Conservation (phyloP, 2,888 invertebrate genomes). For the Charanyca ferruginea region DNA sequence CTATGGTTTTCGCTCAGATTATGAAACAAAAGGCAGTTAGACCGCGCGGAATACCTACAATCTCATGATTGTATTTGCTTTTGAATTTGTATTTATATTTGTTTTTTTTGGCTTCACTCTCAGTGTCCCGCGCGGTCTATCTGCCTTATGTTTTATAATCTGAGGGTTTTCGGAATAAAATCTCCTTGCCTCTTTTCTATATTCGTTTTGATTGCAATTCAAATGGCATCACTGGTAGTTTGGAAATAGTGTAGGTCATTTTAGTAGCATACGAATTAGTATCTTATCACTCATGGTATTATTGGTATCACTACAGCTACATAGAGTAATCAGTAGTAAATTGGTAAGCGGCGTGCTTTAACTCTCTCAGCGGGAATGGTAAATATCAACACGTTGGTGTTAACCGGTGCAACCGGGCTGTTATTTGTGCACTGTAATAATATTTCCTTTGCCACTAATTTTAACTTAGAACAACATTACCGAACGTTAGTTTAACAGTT, state of each 20-base stretch:
- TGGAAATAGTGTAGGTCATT: too few relatives aligned
- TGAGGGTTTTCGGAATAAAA: constrained; percentile 4
- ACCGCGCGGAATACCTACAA: too few relatives aligned
- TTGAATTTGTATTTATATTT: too few relatives aligned
- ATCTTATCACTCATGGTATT: neutral
- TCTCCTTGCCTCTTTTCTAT: neutral
- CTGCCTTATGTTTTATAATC: too few relatives aligned
- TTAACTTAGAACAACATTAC: constrained; percentile 61
- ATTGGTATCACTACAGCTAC: constrained; percentile 17
- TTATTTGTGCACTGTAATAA: constrained; percentile 64
- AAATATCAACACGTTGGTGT: constrained; percentile 64
- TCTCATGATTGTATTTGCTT: too few relatives aligned
- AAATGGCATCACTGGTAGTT: neutral
- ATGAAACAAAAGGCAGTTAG: too few relatives aligned
- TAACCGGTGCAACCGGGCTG: constrained; percentile 46
- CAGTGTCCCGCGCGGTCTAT: too few relatives aligned
- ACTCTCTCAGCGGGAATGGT: constrained; percentile 62
- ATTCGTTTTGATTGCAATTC: neutral
- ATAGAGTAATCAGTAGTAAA: constrained; percentile 42
- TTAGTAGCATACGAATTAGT: too few relatives aligned
- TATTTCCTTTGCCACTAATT: constrained; percentile 63
- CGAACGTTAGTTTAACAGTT: constrained; percentile 22
- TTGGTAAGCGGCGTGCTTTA: constrained; percentile 53
- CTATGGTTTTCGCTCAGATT: too few relatives aligned
- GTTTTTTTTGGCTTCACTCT: too few relatives aligned